Conservation (phyloP, 2,113 vertebrate genomes). For the Psephotus haematonotus region DNA sequence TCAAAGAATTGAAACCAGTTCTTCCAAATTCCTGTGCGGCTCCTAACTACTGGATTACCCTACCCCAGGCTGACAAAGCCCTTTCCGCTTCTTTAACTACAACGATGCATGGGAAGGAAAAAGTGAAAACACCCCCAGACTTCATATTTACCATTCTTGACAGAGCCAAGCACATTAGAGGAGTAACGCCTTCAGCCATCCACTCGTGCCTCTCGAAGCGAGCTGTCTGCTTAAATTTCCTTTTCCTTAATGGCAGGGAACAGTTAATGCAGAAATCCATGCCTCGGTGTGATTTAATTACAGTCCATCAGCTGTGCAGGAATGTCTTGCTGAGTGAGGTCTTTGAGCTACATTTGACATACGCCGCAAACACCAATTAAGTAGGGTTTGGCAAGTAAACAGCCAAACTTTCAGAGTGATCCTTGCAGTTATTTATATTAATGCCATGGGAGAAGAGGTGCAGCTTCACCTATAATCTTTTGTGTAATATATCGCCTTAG, state of each 20-base stretch:
- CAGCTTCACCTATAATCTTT: neutral
- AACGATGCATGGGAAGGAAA: neutral
- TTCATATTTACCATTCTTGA: neutral
- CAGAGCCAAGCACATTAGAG: neutral
- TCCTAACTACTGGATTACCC: neutral
- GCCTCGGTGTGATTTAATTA: neutral
- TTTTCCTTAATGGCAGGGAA: neutral
- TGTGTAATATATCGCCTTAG: neutral
- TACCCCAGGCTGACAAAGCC: neutral
- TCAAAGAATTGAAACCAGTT: conserved; percentile 40
- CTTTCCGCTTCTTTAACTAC: neutral
- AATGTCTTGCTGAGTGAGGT: neutral
- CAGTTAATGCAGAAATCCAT: neutral
- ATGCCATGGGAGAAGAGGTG: neutral
- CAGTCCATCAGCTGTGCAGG: neutral
- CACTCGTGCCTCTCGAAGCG: neutral
- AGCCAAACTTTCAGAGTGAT: neutral
- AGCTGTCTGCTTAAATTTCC: neutral
- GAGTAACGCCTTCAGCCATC: neutral
- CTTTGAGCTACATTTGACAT: neutral
- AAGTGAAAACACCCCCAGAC: neutral
- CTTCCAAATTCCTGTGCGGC: neutral
- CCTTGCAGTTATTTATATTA: neutral
- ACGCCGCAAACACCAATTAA: neutral
- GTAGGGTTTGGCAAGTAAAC: neutral